Evolutionary conservation across 2,888 invertebrate genomes (phyloP).

Genomic region (Pammene fasciana): DNA sequence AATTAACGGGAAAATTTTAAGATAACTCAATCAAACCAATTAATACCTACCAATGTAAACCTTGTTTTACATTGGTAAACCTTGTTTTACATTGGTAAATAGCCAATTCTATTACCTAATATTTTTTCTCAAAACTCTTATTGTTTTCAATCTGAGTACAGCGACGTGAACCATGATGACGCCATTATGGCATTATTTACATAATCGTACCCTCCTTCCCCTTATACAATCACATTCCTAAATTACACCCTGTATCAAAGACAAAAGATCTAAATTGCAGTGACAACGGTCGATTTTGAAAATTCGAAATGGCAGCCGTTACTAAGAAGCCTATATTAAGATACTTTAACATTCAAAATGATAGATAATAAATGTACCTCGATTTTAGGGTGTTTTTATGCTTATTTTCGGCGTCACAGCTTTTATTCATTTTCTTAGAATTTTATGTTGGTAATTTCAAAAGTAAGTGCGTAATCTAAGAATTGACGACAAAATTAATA

Average conservation of each 20-base stretch:
- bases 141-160: constrained; percentile 36
- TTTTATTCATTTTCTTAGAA: background rate
- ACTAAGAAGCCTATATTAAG: constrained; percentile 58
- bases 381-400: constrained; percentile 38
- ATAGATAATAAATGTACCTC: constrained; percentile 54
- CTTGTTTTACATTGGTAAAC: too few species aligned
- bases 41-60: too few species aligned
- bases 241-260: constrained; percentile 46
- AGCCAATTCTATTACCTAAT: background rate
- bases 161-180: constrained; percentile 66
- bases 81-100: background rate
- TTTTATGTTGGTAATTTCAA: background rate
- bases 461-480: background rate
- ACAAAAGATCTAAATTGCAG: constrained; percentile 45
- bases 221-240: constrained; percentile 45
- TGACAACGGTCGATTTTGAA: constrained; percentile 45
- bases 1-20: too few species aligned
- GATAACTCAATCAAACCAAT: too few species aligned
- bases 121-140: constrained; percentile 31
- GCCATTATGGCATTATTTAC: constrained; percentile 72
- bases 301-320: constrained; percentile 52
- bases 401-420: constrained; percentile 26
- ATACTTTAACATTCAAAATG: constrained; percentile 62
- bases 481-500: background rate
- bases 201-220: constrained; percentile 62